Evolutionary conservation across 2,888 invertebrate genomes (phyloP).

Genomic region (Hirudinaria manillensis): DNA sequence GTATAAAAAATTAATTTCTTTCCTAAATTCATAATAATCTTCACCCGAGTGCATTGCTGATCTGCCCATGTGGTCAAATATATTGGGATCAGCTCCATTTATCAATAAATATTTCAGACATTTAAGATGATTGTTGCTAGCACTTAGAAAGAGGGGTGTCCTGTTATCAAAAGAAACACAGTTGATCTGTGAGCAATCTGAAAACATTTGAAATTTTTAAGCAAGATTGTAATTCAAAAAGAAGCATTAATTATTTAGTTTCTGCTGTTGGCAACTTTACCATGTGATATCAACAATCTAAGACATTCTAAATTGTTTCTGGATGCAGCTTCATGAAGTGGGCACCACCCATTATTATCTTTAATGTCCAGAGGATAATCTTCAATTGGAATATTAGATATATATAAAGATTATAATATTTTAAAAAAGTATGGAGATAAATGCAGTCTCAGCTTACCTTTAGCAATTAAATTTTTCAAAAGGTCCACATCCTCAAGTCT

Average conservation of each 20-base stretch:
- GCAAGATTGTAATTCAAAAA: neutral
- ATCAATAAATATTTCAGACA: neutral
- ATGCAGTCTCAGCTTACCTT: too few relatives aligned
- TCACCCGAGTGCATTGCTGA: neutral
- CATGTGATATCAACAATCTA: neutral
- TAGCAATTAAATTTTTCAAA: too few relatives aligned
- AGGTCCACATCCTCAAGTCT: too few relatives aligned
- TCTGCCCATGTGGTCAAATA: neutral
- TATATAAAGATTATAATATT: too few relatives aligned
- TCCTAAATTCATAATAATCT: too few relatives aligned
- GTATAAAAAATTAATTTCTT: neutral
- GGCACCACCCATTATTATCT: neutral
- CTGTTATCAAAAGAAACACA: neutral
- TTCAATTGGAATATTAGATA: neutral
- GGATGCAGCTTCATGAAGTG: neutral
- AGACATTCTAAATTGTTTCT: neutral
- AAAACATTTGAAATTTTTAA: too few relatives aligned
- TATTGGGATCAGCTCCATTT: slow-evolving; percentile 8
- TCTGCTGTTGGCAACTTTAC: neutral
- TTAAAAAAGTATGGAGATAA: too few relatives aligned
- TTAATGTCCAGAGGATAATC: slow-evolving; percentile 9
- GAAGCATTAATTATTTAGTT: neutral
- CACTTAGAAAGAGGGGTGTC: neutral
- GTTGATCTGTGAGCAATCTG: neutral
- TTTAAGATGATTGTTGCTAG: neutral